Percentiles rank a stretch among this genome's conserved stretches.
These are phyloP conservation scores for Laterallus jamaicensis DNA, from an alignment of 2,113 vertebrate genomes.

Conservation along the genomic window DNA sequence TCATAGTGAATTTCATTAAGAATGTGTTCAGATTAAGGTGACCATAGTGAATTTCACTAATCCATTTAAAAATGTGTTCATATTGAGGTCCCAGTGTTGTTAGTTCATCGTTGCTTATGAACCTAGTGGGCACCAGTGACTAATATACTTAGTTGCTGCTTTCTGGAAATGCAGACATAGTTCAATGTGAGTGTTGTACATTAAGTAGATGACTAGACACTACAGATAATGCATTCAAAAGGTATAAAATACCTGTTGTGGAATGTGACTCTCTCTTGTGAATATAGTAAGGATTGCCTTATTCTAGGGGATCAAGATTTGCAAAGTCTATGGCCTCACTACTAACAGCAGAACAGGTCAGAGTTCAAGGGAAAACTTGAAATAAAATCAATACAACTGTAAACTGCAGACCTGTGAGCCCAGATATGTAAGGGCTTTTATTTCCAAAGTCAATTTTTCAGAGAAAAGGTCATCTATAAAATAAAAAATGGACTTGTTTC, in stretches of 20 bases:
- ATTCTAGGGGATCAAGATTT: not conserved
- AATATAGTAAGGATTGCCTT: not conserved
- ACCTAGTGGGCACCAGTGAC: not conserved
- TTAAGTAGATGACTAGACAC: not conserved
- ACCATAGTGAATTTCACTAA: not conserved
- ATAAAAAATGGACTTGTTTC: not conserved
- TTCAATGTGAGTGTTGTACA: not conserved
- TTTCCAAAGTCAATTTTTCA: not conserved
- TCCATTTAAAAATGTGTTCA: not conserved
- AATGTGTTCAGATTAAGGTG: not conserved
- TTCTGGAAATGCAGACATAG: not conserved
- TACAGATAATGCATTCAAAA: not conserved
- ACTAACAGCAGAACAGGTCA: not conserved
- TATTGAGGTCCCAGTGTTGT: not conserved
- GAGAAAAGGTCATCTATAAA: not conserved
- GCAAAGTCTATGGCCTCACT: rapidly evolving
- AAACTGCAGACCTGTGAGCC: not conserved
- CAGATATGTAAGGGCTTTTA: not conserved
- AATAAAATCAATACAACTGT: not conserved
- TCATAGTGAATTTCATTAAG: not conserved
- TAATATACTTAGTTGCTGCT: not conserved
- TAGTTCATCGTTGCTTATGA: not conserved
- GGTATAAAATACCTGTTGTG: not conserved
- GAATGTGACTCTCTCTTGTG: not conserved
- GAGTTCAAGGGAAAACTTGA: not conserved